Conservation (phyloP, 1,140 invertebrate species). For the Stratiolaelaps scimitus region DNA sequence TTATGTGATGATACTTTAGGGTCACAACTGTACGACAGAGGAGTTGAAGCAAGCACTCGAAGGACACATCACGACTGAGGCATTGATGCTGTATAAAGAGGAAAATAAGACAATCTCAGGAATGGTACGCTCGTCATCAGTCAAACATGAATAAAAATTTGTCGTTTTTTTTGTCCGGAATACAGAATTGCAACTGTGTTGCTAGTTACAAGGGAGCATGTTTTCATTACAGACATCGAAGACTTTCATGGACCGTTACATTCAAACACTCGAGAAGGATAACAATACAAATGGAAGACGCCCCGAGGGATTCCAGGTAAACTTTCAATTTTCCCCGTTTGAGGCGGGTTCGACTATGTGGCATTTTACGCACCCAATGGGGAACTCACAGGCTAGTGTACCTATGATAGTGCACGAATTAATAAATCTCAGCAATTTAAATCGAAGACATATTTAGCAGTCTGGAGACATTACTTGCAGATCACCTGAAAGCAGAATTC, state of each 20-base stretch:
- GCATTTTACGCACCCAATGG: too few relatives aligned
- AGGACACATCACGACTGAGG: constrained; percentile 94
- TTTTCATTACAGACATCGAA: constrained; percentile 49
- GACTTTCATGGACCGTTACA: constrained; percentile 53
- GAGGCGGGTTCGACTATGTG: too few relatives aligned
- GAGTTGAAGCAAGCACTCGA: constrained; percentile 86
- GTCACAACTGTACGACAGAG: constrained; percentile 78
- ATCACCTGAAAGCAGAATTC: too few relatives aligned
- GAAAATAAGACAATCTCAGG: constrained; percentile 74
- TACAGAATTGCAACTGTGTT: not conserved
- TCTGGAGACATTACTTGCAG: too few relatives aligned
- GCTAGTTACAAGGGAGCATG: not conserved
- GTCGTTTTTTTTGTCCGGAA: constrained; percentile 32
- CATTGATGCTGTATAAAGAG: constrained; percentile 94
- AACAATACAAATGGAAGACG: constrained; percentile 58
- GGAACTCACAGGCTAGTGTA: too few relatives aligned
- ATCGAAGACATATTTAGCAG: too few relatives aligned
- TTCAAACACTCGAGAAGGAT: constrained; percentile 58
- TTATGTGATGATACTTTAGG: too few relatives aligned
- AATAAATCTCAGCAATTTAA: too few relatives aligned
- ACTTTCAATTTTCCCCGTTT: not conserved
- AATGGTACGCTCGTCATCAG: constrained; percentile 59
- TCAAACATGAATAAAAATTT: constrained; percentile 31
- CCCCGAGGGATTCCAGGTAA: constrained; percentile 74
- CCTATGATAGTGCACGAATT: too few relatives aligned